Evolutionary conservation across 2,888 invertebrate genomes (phyloP), one percentile per base, ranked within the genome.

Genomic region (Hydrotaea diabolus): DNA sequence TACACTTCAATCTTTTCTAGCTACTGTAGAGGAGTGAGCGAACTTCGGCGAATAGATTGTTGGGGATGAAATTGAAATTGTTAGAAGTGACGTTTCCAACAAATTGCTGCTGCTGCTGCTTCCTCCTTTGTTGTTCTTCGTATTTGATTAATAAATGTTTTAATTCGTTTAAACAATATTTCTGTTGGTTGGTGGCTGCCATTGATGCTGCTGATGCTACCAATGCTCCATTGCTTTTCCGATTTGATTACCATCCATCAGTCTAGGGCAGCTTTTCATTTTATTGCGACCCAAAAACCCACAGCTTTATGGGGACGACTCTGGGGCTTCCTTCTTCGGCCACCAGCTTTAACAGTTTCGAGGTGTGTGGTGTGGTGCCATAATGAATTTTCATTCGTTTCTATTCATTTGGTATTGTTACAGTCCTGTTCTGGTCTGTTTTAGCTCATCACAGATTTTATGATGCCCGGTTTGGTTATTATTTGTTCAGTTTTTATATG

Each of bases 61-160:
- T 43, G 69, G 39, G 69, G 21, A 69, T 69, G 46, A 43, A 69
- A 46, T 69, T 69, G 43, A 23, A 46, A 46, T 69, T 23, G 46
- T 46, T 69, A 11, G 46, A 69, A 43, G 69, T 23, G 23, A 23
- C 43, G 43, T 66, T 39, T 39, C 59, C 23, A 23, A 23, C 59
- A 59, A 59, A 59, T 26, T 59, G 23, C 21, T 39, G 11, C 3
- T 66, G 17, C 36, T 36, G 43, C 43, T 36, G 36, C n/a, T 64
- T 1, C 7, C 17, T 66, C 9, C 9, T 7, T 2, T 19, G 66
- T 43, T 66, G 21, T 39, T 66, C 21, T 17, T 36, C 19, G 9
- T 66, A 66, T 66, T 66, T 66, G 66, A 66, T 66, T 66, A 66
- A 66, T 66, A 66, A 7, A 66, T 19, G 19, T 66, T 66, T 66